Conservation (phyloP, 2,797 vertebrate species). For the Scarus forsteni region DNA sequence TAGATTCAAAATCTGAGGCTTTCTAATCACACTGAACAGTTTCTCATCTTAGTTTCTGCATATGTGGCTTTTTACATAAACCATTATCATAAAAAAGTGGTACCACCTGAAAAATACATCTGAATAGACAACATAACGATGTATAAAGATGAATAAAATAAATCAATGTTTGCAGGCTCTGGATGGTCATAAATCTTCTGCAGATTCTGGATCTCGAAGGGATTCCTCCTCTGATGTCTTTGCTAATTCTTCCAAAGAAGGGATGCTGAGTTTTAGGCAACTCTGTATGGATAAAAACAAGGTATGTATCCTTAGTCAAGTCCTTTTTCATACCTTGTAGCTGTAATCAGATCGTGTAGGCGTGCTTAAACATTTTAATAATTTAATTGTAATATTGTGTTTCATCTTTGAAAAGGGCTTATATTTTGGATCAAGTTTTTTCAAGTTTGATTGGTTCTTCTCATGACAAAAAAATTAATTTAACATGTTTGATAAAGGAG, state of each 20-base stretch:
- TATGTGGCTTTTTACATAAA: neutral
- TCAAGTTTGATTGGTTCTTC: too few relatives aligned
- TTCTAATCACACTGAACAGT: neutral
- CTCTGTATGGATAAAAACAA: constrained; percentile 94
- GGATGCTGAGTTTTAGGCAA: constrained; percentile 93
- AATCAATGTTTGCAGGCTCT: constrained; percentile 77
- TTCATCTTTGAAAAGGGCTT: too few relatives aligned
- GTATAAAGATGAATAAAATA: neutral
- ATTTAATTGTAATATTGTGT: too few relatives aligned
- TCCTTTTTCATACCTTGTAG: too few relatives aligned
- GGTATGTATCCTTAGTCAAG: constrained; percentile 77
- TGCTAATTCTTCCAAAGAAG: constrained; percentile 93
- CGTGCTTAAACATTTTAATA: too few relatives aligned
- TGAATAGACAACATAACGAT: too few relatives aligned
- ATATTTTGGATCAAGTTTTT: too few relatives aligned
- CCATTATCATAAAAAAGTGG: too few relatives aligned
- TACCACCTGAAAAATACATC: too few relatives aligned
- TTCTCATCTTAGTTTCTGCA: neutral
- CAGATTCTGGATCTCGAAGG: constrained; percentile 92
- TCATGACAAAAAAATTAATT: too few relatives aligned
- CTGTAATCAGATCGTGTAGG: too few relatives aligned
- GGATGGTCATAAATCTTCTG: constrained; percentile 90
- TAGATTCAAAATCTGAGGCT: neutral
- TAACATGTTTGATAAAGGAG: too few relatives aligned
- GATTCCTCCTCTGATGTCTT: constrained; percentile 94